Evolutionary conservation across 1,140 invertebrate species (phyloP).

Genomic region (Aradophagus sp.): DNA sequence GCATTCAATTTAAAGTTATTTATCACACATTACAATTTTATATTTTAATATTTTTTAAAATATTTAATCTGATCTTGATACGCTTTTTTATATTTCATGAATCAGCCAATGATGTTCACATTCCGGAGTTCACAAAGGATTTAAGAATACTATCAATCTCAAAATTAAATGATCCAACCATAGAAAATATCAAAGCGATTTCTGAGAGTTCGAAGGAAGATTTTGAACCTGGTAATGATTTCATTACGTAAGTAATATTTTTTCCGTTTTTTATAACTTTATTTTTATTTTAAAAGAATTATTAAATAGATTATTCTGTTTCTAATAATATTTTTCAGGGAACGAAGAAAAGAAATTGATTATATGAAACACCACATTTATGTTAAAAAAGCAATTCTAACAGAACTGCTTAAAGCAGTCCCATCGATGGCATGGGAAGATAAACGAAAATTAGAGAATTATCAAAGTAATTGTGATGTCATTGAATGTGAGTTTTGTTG

Average conservation of each 20-base stretch:
- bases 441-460: slow-evolving; percentile 25
- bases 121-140: too few relatives aligned
- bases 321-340: slow-evolving; percentile 19
- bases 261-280: not conserved
- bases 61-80: too few relatives aligned
- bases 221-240: not conserved
- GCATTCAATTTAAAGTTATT: too few relatives aligned
- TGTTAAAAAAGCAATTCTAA: slow-evolving; percentile 4
- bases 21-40: too few relatives aligned
- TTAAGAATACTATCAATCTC: too few relatives aligned
- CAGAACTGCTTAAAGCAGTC: slow-evolving; percentile 12
- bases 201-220: too few relatives aligned
- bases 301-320: too few relatives aligned
- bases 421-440: slow-evolving; percentile 24
- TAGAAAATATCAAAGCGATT: too few relatives aligned
- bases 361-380: slow-evolving; percentile 4
- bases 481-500: slow-evolving; percentile 21
- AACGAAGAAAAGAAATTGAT: not conserved
- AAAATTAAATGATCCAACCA: too few relatives aligned
- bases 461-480: slow-evolving; percentile 31
- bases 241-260: slow-evolving; percentile 12
- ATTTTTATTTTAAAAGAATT: slow-evolving; percentile 1
- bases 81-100: too few relatives aligned
- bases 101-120: too few relatives aligned
- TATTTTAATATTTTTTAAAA: too few relatives aligned